phyloP scores from a whole-genome alignment of 1,140 invertebrate species.

The Hesperophylax magnus region DNA sequence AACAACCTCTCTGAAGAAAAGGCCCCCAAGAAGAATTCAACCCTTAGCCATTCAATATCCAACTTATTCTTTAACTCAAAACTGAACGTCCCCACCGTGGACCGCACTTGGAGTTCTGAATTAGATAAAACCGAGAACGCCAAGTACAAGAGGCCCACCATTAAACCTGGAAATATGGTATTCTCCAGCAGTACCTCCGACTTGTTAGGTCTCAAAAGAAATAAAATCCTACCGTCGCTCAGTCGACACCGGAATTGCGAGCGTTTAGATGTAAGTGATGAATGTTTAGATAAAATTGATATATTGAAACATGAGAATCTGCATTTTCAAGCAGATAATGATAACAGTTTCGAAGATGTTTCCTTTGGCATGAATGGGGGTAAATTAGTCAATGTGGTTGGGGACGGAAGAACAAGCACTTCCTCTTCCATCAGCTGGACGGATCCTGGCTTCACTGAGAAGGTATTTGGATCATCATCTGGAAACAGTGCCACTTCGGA shows the following conservation, averaged over 20 bases:
- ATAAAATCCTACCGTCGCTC: conserved; percentile 56
- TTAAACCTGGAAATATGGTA: conserved; percentile 49
- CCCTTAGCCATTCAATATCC: conserved; percentile 45
- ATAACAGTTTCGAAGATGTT: conserved; percentile 42
- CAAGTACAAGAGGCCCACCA: conserved; percentile 29
- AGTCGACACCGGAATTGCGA: conserved; percentile 48
- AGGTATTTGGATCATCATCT: background rate
- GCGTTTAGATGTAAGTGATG: conserved; percentile 45
- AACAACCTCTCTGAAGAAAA: conserved; percentile 32
- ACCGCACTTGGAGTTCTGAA: conserved; percentile 40
- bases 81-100: conserved; percentile 24
- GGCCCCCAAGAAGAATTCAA: conserved; percentile 27
- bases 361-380: conserved; percentile 1
- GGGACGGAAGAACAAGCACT: background rate
- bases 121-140: conserved; percentile 30
- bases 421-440: conserved; percentile 34
- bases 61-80: conserved; percentile 32
- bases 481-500: conserved; percentile 24
- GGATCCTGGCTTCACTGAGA: conserved; percentile 35
- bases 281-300: conserved; percentile 44
- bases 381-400: conserved; percentile 11
- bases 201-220: conserved; percentile 61
- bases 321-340: conserved; percentile 40
- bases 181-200: conserved; percentile 64
- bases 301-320: conserved; percentile 46